Evolutionary conservation across 1,140 invertebrate genomes (phyloP).

Genomic region (Coptotermes formosanus): DNA sequence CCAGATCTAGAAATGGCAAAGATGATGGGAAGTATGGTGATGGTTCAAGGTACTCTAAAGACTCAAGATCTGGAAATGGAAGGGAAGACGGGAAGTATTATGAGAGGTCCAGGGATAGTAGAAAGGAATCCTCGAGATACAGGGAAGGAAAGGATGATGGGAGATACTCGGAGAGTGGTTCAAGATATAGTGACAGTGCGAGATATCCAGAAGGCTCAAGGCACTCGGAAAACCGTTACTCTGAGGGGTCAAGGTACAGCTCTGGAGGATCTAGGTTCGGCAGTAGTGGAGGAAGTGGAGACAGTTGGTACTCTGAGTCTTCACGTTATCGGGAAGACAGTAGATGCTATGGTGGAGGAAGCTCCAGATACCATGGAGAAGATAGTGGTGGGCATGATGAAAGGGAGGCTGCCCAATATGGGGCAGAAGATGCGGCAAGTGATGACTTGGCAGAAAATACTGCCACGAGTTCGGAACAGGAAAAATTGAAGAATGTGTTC

Average conservation of each 20-base stretch:
- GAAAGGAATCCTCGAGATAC: constrained; percentile 20
- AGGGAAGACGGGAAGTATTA: constrained; percentile 16
- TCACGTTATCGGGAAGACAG: not conserved
- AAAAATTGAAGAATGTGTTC: constrained; percentile 55
- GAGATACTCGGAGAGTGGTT: constrained; percentile 20
- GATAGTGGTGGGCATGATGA: not conserved
- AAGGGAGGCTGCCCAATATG: not conserved
- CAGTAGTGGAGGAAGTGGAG: not conserved
- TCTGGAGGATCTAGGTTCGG: constrained; percentile 12
- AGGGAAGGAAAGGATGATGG: constrained; percentile 22
- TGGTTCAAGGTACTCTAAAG: constrained; percentile 17
- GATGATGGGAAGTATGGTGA: constrained; percentile 21
- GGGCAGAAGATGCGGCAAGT: not conserved
- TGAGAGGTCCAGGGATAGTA: constrained; percentile 20
- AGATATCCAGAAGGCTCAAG: constrained; percentile 15
- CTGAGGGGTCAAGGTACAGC: not conserved
- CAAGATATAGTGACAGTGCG: constrained; percentile 12
- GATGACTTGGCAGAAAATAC: constrained; percentile 7
- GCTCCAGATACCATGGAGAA: not conserved
- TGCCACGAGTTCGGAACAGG: constrained; percentile 19
- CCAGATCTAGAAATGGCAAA: constrained; percentile 14
- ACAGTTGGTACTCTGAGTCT: not conserved
- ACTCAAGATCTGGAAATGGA: constrained; percentile 10
- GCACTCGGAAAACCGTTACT: constrained; percentile 11
- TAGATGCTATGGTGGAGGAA: constrained; percentile 7